Conservation (phyloP, 2,888 invertebrate species). For the Dioctria rufipes region DNA sequence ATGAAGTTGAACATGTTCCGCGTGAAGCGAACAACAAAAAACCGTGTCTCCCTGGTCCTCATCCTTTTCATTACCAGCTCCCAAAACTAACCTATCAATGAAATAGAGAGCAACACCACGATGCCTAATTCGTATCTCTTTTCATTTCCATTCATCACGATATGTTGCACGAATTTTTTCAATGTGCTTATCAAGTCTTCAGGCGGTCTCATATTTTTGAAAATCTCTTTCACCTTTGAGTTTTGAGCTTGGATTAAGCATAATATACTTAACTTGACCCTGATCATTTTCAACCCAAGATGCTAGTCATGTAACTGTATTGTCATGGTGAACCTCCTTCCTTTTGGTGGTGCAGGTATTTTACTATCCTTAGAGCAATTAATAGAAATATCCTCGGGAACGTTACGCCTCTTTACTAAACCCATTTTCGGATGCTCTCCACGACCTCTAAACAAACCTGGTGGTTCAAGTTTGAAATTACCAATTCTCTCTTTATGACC, state of each 20-base stretch:
- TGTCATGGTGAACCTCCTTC: slow-evolving; percentile 97
- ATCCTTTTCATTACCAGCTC: too few relatives aligned
- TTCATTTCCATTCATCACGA: too few relatives aligned
- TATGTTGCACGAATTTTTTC: too few relatives aligned
- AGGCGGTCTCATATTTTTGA: slow-evolving; percentile 98
- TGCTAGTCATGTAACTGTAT: slow-evolving; percentile 96
- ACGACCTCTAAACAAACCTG: slow-evolving; percentile 94
- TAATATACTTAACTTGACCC: slow-evolving; percentile 93
- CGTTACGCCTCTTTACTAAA: slow-evolving; percentile 91
- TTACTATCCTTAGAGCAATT: slow-evolving; percentile 95
- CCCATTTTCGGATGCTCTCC: slow-evolving; percentile 99
- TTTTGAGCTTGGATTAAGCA: slow-evolving; percentile 99
- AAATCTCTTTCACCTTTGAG: slow-evolving; percentile 99
- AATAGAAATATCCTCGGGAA: slow-evolving; percentile 96
- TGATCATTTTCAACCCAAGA: slow-evolving; percentile 99
- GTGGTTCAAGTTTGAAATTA: slow-evolving; percentile 98
- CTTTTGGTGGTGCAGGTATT: slow-evolving; percentile 88
- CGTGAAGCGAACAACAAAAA: too few relatives aligned
- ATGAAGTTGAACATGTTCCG: too few relatives aligned
- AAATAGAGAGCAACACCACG: too few relatives aligned
- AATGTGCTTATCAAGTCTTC: slow-evolving; percentile 91
- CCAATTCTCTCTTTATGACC: slow-evolving; percentile 99
- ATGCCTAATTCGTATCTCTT: too few relatives aligned
- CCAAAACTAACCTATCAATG: too few relatives aligned
- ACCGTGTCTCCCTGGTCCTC: too few relatives aligned